Base-by-base conservation (phyloP, 2,113 vertebrate genomes). In the Megaceryle torquata region DNA sequence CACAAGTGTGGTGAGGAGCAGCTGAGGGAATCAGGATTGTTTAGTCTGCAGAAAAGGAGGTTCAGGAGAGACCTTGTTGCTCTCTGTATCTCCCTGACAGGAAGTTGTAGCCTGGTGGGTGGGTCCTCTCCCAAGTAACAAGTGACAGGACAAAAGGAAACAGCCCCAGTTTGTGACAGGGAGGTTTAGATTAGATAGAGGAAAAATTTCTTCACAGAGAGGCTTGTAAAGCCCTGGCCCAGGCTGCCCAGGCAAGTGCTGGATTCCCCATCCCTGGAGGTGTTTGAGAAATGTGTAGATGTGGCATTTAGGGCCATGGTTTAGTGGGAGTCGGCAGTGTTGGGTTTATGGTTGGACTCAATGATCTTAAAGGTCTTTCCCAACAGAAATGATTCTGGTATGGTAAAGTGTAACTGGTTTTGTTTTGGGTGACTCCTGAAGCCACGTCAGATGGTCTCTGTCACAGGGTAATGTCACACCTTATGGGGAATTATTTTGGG, bases 1-100 rank as follows among this genome's bases (percentile, higher is more conserved):
- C 15, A 29, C 35, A 43, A 51, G 12, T 44, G 8, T 11, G 22
- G 26, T 28, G 51, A 53, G 51, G 29, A 65, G 35, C 0, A 0
- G 2, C 25, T 60, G 64, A 54, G 46, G 35, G 65, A 79, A 51
- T 46, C 9, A 10, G 41, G 69, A 39, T 51, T 78, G 53, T n/a
- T 91, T 72, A 17, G 20, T 8, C 26, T 77, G 51, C 29, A 74
- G 46, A 56, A 67, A 16, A 61, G 22, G 15, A 51, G 67, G 28
- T 43, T 69, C 14, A 13, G 33, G 21, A 33, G 6, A 13, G 17
- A 31, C 33, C 68, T 53, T 16, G 9, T 14, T 1, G 1, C 18
- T 71, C 13, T 39, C 48, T 48, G 9, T 24, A 46, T 6, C 43
- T n/a, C 24, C 15, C 12, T 61, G 22, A 51, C 51, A 61, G 56